These are phyloP conservation scores for Oceanodroma leucorhoa DNA, from an alignment of 2,797 vertebrate genomes.

Conservation along the genomic window DNA sequence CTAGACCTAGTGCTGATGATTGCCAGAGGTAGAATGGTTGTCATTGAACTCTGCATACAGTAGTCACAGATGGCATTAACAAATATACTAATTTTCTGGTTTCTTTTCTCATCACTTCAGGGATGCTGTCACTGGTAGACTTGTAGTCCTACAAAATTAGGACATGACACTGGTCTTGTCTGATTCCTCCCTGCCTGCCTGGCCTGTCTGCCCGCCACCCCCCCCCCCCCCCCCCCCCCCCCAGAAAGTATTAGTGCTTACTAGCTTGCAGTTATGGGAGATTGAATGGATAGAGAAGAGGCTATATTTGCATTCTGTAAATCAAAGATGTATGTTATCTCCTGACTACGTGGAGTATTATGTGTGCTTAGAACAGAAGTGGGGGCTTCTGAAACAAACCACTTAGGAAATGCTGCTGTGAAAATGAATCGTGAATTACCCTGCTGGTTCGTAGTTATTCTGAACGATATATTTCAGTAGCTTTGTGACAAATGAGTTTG, in stretches of 20 bases:
- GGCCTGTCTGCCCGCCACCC: too few species aligned
- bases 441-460: neutral
- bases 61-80: neutral
- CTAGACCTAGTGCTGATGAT: neutral
- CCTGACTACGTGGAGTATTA: neutral
- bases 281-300: neutral
- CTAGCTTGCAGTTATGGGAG: neutral
- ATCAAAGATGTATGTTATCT: neutral
- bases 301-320: neutral
- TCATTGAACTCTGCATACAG: neutral
- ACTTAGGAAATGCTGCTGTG: neutral
- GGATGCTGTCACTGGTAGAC: neutral
- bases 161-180: neutral
- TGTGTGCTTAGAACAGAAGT: neutral
- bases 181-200: neutral
- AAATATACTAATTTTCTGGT: neutral
- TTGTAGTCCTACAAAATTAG: neutral
- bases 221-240: fast-evolving
- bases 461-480: neutral
- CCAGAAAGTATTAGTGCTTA: neutral
- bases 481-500: neutral
- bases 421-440: neutral
- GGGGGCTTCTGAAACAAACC: neutral
- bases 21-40: neutral
- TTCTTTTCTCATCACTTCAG: neutral